Conservation (phyloP, 1,140 invertebrate genomes). For the Cylas formicarius region DNA sequence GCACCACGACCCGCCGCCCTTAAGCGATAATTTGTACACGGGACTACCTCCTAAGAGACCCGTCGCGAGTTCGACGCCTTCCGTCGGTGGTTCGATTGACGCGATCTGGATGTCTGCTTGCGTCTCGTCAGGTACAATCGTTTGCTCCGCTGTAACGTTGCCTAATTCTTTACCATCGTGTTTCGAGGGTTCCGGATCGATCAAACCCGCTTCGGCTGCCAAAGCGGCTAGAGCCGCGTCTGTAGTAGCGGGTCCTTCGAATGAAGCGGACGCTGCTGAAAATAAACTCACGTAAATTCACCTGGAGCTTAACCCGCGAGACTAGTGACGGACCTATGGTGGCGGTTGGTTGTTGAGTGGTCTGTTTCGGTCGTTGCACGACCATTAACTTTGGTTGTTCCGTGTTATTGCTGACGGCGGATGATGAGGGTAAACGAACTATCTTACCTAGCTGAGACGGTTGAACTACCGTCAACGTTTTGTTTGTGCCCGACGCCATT, state of each 20-base stretch:
- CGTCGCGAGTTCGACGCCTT: constrained; percentile 12
- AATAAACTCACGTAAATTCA: not conserved
- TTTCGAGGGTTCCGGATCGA: constrained; percentile 48
- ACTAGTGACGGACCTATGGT: constrained; percentile 39
- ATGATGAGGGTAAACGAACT: constrained; percentile 42
- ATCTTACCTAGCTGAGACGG: constrained; percentile 36
- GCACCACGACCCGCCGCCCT: constrained; percentile 35
- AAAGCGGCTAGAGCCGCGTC: constrained; percentile 58
- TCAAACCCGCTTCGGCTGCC: constrained; percentile 57
- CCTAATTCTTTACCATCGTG: constrained; percentile 5
- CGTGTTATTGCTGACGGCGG: constrained; percentile 22
- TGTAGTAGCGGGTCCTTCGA: constrained; percentile 55
- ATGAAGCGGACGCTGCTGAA: constrained; percentile 45
- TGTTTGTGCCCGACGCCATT: constrained; percentile 37
- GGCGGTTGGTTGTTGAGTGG: constrained; percentile 52
- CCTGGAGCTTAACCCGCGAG: not conserved
- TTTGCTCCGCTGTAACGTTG: constrained; percentile 10
- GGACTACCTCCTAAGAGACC: constrained; percentile 30
- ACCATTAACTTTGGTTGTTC: constrained; percentile 48
- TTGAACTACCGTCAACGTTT: constrained; percentile 40
- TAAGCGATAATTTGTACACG: constrained; percentile 29
- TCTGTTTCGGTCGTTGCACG: constrained; percentile 46
- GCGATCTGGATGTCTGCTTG: constrained; percentile 5
- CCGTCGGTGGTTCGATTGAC: constrained; percentile 14
- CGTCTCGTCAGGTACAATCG: constrained; percentile 10